Percentiles rank a stretch among this genome's conserved stretches.
These are phyloP conservation scores for Nansenia antarctica DNA, from an alignment of 2,113 vertebrate species.

Conservation along the genomic window DNA sequence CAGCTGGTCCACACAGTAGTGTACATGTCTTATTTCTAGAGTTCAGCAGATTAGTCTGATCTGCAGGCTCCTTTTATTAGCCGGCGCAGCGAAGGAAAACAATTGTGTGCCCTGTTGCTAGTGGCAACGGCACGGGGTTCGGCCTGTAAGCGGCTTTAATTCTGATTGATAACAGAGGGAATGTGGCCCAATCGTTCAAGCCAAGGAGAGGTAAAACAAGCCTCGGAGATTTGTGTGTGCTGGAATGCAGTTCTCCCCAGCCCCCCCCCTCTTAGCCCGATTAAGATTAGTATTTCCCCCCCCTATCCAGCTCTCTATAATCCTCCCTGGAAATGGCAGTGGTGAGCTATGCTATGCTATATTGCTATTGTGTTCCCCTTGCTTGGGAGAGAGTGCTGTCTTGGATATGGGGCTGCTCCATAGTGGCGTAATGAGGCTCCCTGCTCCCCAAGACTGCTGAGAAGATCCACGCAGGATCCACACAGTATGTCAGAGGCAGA, in stretches of 20 bases:
- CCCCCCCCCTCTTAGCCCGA: conserved; percentile 17
- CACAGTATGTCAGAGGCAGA: not conserved
- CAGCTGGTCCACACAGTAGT: not conserved
- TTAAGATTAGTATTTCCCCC: conserved; percentile 28
- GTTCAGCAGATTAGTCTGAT: conserved; percentile 30
- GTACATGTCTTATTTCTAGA: conserved; percentile 26
- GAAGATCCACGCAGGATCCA: not conserved
- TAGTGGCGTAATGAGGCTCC: not conserved
- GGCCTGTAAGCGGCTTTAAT: conserved; percentile 64
- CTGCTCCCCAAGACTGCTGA: not conserved
- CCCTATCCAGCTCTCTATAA: conserved; percentile 37
- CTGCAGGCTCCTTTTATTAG: conserved; percentile 24
- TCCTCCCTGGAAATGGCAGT: conserved; percentile 46
- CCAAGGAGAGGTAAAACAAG: conserved; percentile 43
- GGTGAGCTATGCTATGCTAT: conserved; percentile 34
- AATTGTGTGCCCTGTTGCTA: conserved; percentile 77
- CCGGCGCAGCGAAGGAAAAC: conserved; percentile 10
- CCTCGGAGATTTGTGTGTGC: conserved; percentile 30
- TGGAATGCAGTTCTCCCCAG: conserved; percentile 39
- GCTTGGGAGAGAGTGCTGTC: not conserved
- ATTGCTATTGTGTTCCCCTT: conserved; percentile 30
- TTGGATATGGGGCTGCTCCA: not conserved
- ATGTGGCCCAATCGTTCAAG: conserved; percentile 40
- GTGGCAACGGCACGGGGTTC: conserved; percentile 69
- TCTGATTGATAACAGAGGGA: conserved; percentile 71